Evolutionary conservation across 2,888 invertebrate genomes (phyloP).

Genomic region (Tubulanus polymorphus): DNA sequence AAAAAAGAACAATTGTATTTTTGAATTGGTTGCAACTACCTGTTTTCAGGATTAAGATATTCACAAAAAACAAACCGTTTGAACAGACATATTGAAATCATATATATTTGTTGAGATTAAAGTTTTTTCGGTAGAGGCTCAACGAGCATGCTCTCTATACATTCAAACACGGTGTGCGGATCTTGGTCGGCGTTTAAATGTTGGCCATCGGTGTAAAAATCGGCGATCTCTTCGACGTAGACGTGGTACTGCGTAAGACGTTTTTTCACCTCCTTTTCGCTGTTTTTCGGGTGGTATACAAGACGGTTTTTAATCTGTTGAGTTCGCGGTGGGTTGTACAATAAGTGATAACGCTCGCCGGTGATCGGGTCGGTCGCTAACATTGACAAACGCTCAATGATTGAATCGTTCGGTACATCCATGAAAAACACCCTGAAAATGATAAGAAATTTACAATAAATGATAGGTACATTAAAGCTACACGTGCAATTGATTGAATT

Average conservation of each 20-base stretch:
- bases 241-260: conserved; percentile 40
- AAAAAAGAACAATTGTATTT: too few relatives aligned
- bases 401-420: conserved; percentile 51
- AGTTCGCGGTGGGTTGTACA: conserved; percentile 51
- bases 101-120: too few relatives aligned
- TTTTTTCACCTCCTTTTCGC: conserved; percentile 35
- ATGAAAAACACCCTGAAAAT: conserved; percentile 50
- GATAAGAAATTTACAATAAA: too few relatives aligned
- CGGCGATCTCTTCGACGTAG: conserved; percentile 44
- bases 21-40: too few relatives aligned
- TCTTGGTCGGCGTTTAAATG: conserved; percentile 52
- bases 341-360: conserved; percentile 50
- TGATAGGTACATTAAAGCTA: too few relatives aligned
- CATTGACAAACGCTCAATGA: conserved; percentile 48
- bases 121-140: conserved; percentile 44
- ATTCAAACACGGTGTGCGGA: conserved; percentile 53
- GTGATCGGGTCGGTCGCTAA: conserved; percentile 50
- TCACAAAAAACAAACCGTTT: too few relatives aligned
- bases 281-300: conserved; percentile 35
- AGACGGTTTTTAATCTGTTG: conserved; percentile 46
- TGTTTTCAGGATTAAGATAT: too few relatives aligned
- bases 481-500: too few relatives aligned
- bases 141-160: conserved; percentile 51
- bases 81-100: too few relatives aligned
- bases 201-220: conserved; percentile 44